A percentile compares a stretch with the other conserved stretches of the same genome.
These are phyloP conservation scores for Paratilapia polleni DNA, from an alignment of 2,113 vertebrate species.

Conservation along the genomic window DNA sequence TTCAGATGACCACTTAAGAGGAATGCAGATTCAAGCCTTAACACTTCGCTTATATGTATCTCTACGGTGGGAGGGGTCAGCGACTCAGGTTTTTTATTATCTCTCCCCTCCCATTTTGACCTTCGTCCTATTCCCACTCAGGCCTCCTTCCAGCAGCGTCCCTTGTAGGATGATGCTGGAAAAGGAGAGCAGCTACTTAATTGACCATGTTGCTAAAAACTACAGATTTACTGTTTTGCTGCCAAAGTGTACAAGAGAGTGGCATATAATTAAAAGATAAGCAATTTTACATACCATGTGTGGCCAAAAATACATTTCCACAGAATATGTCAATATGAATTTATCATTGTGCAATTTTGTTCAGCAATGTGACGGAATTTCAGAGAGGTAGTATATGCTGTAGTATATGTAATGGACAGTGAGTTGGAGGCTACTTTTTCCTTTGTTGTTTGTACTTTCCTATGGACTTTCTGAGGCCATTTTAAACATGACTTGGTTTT, in stretches of 20 bases:
- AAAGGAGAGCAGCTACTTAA: constrained; percentile 40
- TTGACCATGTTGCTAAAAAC: constrained; percentile 26
- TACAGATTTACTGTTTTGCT: neutral
- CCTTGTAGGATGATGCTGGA: constrained; percentile 26
- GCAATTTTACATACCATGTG: neutral
- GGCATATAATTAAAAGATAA: constrained; percentile 27
- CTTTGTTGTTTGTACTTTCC: constrained; percentile 14
- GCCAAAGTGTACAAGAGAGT: neutral
- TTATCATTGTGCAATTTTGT: neutral
- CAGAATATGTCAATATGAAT: neutral
- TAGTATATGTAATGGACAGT: neutral
- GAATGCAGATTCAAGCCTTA: constrained; percentile 62
- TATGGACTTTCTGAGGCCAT: constrained; percentile 27
- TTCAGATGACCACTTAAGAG: constrained; percentile 55
- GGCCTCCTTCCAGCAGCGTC: constrained; percentile 55
- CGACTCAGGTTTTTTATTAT: constrained; percentile 67
- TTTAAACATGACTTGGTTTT: constrained; percentile 37
- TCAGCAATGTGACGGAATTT: neutral
- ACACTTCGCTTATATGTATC: constrained; percentile 80
- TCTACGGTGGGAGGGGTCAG: constrained; percentile 71
- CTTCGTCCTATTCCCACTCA: constrained; percentile 58
- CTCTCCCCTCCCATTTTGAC: constrained; percentile 77
- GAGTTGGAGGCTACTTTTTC: constrained; percentile 7
- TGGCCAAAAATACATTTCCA: neutral
- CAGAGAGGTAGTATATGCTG: neutral